Conservation (phyloP, 37 sponge, comb jelly and placozoan genomes). For the Ephydatia muelleri region DNA sequence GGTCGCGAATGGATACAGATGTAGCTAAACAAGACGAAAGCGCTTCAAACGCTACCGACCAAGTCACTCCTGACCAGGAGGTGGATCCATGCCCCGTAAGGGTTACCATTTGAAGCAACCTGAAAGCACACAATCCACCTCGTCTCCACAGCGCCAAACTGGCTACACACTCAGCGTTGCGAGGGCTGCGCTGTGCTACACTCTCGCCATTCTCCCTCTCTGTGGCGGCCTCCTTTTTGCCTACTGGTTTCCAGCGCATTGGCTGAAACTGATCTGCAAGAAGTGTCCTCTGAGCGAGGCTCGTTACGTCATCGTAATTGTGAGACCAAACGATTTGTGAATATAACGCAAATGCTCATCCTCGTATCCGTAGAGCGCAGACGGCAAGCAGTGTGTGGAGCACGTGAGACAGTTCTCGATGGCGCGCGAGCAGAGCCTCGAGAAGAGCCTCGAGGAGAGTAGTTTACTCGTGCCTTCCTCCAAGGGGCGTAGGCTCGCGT, state of each 20-base stretch:
- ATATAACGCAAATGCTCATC: background rate
- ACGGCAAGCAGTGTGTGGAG: conserved; percentile 60
- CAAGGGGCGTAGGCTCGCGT: background rate
- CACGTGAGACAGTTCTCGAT: background rate
- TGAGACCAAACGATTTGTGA: conserved; percentile 9
- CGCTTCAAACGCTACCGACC: background rate
- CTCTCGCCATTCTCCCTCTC: conserved; percentile 45
- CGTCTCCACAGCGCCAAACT: conserved; percentile 27
- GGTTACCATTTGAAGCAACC: background rate
- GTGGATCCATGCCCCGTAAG: conserved; percentile 23
- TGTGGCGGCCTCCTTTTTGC: conserved; percentile 46
- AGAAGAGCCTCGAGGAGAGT: background rate
- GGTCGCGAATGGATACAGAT: background rate
- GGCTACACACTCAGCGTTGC: conserved; percentile 46
- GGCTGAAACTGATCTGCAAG: conserved; percentile 26
- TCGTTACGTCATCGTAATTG: conserved; percentile 54
- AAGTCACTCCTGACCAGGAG: background rate
- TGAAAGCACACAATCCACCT: background rate
- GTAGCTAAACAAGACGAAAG: background rate
- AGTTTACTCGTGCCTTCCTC: background rate
- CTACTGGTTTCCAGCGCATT: conserved; percentile 62
- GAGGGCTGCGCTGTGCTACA: conserved; percentile 19
- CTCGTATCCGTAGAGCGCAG: conserved; percentile 36
- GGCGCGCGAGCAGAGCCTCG: background rate
- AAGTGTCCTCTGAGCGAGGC: conserved; percentile 29